Conservation (phyloP, 2,797 vertebrate species). For the Tokudaia muenninki region DNA sequence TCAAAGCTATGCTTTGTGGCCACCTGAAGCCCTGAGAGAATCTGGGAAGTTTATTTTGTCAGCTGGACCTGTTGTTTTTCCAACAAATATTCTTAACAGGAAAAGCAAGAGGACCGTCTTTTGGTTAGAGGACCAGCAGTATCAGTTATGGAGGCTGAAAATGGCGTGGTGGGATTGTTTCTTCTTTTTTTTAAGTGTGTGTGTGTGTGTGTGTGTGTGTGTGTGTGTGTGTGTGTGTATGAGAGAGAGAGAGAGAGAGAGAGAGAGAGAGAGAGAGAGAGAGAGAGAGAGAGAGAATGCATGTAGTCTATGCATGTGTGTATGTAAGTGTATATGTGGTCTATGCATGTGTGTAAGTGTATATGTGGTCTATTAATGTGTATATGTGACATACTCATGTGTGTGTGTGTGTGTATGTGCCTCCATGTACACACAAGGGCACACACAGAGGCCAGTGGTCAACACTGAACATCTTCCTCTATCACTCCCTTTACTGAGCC, state of each 20-base stretch:
- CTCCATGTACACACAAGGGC: too few relatives aligned
- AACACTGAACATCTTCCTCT: neutral
- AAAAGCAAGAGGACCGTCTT: neutral
- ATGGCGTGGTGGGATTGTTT: neutral
- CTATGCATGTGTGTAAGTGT: neutral
- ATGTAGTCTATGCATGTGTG: neutral
- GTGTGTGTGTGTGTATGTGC: neutral
- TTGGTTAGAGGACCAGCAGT: neutral
- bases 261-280: too few relatives aligned
- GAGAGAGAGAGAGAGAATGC: too few relatives aligned
- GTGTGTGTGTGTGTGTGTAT: neutral
- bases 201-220: neutral
- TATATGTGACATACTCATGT: neutral
- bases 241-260: too few relatives aligned
- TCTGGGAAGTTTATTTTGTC: neutral
- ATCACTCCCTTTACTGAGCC: neutral
- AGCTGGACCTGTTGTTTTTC: neutral
- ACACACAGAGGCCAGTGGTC: neutral
- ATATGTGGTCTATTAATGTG: neutral
- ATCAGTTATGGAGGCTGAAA: neutral
- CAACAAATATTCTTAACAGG: neutral
- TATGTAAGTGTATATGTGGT: neutral
- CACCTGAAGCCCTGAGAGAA: neutral
- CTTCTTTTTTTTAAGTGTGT: neutral
- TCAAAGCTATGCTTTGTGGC: neutral